Percentiles rank a stretch among this genome's conserved stretches.
Evolutionary conservation across 1,140 invertebrate genomes (phyloP).

Genomic region (Scylla paramamosain): DNA sequence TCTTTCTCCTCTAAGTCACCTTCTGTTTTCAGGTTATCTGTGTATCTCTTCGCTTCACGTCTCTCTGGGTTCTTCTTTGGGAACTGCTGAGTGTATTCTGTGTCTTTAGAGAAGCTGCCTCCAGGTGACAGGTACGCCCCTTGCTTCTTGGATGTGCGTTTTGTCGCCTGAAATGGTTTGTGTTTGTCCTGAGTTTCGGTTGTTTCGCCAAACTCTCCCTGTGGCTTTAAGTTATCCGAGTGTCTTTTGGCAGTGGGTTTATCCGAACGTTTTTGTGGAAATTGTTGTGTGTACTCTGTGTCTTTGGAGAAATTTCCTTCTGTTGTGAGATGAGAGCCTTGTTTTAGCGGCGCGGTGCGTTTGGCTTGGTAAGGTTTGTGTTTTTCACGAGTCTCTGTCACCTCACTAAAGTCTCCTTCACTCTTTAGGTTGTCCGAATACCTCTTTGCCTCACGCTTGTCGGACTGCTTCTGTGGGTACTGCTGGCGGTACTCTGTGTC

Average conservation of each 20-base stretch:
- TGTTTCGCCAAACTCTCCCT: slow-evolving; percentile 33
- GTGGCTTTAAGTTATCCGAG: not conserved
- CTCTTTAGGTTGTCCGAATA: slow-evolving; percentile 26
- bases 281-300: slow-evolving; percentile 35
- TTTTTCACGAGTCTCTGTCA: slow-evolving; percentile 50
- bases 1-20: slow-evolving; percentile 48
- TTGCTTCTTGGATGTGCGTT: slow-evolving; percentile 17
- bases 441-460: not conserved
- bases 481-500: slow-evolving; percentile 56
- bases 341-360: not conserved
- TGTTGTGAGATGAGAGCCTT: slow-evolving; percentile 28
- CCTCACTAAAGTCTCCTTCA: slow-evolving; percentile 59
- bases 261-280: not conserved
- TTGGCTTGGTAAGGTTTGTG: slow-evolving; percentile 39
- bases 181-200: slow-evolving; percentile 50
- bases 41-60: not conserved
- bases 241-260: not conserved
- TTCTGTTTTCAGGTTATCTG: slow-evolving; percentile 59
- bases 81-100: slow-evolving; percentile 35
- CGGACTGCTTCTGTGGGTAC: not conserved
- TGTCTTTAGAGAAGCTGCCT: slow-evolving; percentile 33
- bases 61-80: slow-evolving; percentile 33
- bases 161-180: not conserved
- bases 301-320: slow-evolving; percentile 3
- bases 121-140: slow-evolving; percentile 46